Percentiles rank a stretch among this genome's conserved stretches.
Evolutionary conservation across 1,140 invertebrate genomes (phyloP).

Genomic region (Megalonaias nervosa): DNA sequence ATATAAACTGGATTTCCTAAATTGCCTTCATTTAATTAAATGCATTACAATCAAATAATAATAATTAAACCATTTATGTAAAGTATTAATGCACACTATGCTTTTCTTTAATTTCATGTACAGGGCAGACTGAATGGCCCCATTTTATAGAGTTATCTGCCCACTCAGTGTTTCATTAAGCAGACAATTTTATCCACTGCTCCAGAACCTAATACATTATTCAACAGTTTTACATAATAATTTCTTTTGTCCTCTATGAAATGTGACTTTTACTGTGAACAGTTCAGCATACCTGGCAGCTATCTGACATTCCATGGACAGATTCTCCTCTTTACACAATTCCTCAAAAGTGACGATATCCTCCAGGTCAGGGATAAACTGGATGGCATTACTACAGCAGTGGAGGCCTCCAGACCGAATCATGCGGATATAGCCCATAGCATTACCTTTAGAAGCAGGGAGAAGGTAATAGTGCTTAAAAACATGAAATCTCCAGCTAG

Average conservation of each 20-base stretch:
- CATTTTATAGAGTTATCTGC: too few species aligned
- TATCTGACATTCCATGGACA: slow-evolving; percentile 76
- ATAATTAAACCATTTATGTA: too few species aligned
- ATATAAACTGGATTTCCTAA: too few species aligned
- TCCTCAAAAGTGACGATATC: slow-evolving; percentile 78
- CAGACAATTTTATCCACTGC: too few species aligned
- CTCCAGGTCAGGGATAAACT: slow-evolving; percentile 90
- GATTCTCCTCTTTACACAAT: slow-evolving; percentile 74
- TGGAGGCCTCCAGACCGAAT: slow-evolving; percentile 94
- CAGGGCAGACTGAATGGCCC: too few species aligned
- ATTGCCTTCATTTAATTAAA: too few species aligned
- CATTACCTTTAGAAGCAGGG: slow-evolving; percentile 82
- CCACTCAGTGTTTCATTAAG: too few species aligned
- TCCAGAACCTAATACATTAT: too few species aligned
- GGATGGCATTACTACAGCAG: slow-evolving; percentile 90
- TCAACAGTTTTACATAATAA: background rate
- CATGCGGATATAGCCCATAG: slow-evolving; percentile 95
- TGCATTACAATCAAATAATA: too few species aligned
- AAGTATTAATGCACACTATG: too few species aligned
- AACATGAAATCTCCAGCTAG: background rate
- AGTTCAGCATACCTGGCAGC: slow-evolving; percentile 75
- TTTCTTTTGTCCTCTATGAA: background rate
- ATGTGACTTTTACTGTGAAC: background rate
- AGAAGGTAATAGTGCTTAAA: background rate
- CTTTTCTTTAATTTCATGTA: too few species aligned